phyloP scores from a whole-genome alignment of 2,888 invertebrate species.

The Ethmia dodecea region DNA sequence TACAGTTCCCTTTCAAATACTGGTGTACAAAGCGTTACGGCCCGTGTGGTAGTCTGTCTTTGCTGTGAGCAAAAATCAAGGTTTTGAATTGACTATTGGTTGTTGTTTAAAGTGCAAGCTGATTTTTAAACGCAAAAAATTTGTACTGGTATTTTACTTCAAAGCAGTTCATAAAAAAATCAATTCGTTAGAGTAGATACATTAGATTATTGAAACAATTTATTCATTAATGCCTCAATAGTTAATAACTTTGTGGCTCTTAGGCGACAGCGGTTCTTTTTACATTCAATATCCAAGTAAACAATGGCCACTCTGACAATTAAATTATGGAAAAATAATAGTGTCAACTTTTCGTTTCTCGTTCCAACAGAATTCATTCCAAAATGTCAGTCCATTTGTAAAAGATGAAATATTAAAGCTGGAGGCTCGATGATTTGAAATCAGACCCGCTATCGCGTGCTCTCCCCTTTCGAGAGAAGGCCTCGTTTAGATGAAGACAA shows the following conservation, averaged over 20 bases:
- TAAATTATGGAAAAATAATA: constrained; percentile 32
- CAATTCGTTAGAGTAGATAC: too few species aligned
- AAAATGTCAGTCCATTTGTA: constrained; percentile 48
- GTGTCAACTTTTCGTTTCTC: constrained; percentile 42
- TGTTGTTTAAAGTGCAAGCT: too few species aligned
- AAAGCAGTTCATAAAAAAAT: too few species aligned
- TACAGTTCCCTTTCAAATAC: constrained; percentile 24
- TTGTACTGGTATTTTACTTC: too few species aligned
- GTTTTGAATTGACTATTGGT: too few species aligned
- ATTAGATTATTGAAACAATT: too few species aligned
- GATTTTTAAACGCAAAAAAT: too few species aligned
- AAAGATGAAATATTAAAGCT: constrained; percentile 60
- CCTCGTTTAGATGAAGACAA: constrained; percentile 24
- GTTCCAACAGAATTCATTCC: constrained; percentile 42
- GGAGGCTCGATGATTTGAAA: constrained; percentile 51
- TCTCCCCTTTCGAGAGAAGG: constrained; percentile 35
- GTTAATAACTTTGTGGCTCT: too few species aligned
- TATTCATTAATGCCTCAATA: too few species aligned
- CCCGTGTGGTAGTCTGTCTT: constrained; percentile 21
- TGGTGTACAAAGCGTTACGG: constrained; percentile 26
- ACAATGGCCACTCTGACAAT: too few species aligned
- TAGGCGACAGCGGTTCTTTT: too few species aligned
- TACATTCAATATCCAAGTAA: too few species aligned
- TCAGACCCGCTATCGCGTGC: constrained; percentile 40
- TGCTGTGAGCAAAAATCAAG: constrained; percentile 30